Base-by-base conservation (phyloP, 2,113 vertebrate species). In the Fukomys damarensis region DNA sequence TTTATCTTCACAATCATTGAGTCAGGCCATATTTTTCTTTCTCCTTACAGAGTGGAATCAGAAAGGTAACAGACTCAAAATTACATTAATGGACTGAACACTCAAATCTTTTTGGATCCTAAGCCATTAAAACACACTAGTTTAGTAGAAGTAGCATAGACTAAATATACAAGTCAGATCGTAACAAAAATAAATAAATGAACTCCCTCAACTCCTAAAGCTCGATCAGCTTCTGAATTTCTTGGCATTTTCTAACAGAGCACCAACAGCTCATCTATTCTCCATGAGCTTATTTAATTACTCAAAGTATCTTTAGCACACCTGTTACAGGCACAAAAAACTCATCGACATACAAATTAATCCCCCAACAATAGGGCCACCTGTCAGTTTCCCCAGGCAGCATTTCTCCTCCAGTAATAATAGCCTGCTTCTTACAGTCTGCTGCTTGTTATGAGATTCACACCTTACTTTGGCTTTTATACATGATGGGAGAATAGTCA, bases 311-410 rank as follows among this genome's bases (percentile, higher is more conserved):
- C 43, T 59, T 52, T 32, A 30, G 80, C 56, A 81, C 72, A 59
- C 93, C 93, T 96, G 83, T 68, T 41, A 70, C 84, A 52, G 46
- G 38, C 72, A 82, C 5, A 20, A 8, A 66, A 7, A 59, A n/a
- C n/a, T 5, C 86, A 28, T 49, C 19, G 32, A 43, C 41, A 74
- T 32, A 86, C 66, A 41, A 13, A 74, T 86, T 54, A 41, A 38
- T 63, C 63, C 35, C 85, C 43, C 30, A 41, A 82, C 49, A 90
- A 38, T 22, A 32, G 92, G 7, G n/a, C 91, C 96, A 72, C 59
- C 87, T 95, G 85, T 59, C 68, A 38, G n/a, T 24, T 54, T 81
- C 49, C 65, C 1, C 11, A 63, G 6, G 68, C 74, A 38, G 63
- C 28, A 3, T 65, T 70, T 81, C 81, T 79, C 52, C 76, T 72